Base-by-base conservation (phyloP, 2,113 vertebrate genomes). In the Elaphurus davidianus region DNA sequence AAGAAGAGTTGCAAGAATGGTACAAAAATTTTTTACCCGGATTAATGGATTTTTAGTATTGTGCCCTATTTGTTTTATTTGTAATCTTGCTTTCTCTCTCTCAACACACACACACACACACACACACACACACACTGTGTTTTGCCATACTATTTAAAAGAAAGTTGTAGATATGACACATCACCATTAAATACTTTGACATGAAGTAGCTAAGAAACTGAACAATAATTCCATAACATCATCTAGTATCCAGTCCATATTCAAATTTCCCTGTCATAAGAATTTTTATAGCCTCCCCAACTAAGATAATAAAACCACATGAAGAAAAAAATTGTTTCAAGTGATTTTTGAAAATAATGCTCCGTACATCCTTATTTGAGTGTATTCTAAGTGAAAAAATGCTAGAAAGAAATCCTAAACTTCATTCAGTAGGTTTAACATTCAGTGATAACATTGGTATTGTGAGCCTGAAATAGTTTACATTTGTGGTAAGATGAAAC, bases 131-230 rank as follows among this genome's bases (percentile, higher is more conserved):
- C 40, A 76, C 12, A 40, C 36, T 11, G 7, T 55, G 16, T 91
- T 89, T 86, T 85, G 27, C 13, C 52, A 60, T 47, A 52, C 12
- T 43, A 57, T 50, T 88, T 92, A 45, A 92, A 89, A 82, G 60
- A 95, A 76, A 81, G 11, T 45, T 94, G 19, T 33, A 89, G 83
- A 91, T 19, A 94, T 33, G 47, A 97, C 27, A 91, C 27, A 64
- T 81, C 25, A 92, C 45, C 19, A 79, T 27, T 84, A 92, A 93
- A 28, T 82, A 57, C 10, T 47, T 90, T 88, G 52, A 59, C 25
- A 50, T 83, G n/a, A 90, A 76, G 82, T 93, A 82, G 36, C 47
- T 87, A 87, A 84, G 74, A 96, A 97, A 95, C 67, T 90, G 50
- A 97, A 33, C 10, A 36, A 55, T 67, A 90, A 92, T 87, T 97